A percentile compares a stretch with the other conserved stretches of the same genome.
phyloP scores from a whole-genome alignment of 2,797 vertebrate genomes.

The Epinephelus malabaricus region DNA sequence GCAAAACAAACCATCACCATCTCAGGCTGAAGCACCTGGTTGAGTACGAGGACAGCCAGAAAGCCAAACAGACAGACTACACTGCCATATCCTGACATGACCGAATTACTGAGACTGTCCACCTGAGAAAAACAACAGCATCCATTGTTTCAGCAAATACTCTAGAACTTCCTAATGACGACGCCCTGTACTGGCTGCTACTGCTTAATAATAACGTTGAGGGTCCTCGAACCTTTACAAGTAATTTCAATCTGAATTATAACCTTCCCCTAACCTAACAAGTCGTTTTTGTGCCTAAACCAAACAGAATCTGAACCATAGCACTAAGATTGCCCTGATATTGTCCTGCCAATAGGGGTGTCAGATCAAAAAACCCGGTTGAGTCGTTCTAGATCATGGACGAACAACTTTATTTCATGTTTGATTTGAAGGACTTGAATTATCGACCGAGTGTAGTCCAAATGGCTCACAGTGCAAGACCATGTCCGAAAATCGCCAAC shows the following conservation, averaged over 20 bases:
- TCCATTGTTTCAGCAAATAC: background rate
- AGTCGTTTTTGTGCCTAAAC: background rate
- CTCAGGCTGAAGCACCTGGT: constrained; percentile 8
- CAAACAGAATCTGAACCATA: background rate
- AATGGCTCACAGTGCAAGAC: too few species aligned
- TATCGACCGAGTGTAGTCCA: too few species aligned
- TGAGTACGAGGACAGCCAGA: background rate
- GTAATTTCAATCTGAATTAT: background rate
- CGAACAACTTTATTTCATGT: too few species aligned
- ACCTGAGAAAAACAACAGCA: background rate
- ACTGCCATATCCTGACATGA: background rate
- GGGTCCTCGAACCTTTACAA: too few species aligned
- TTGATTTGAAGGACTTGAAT: too few species aligned
- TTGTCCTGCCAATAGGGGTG: background rate
- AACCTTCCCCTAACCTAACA: background rate
- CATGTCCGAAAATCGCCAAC: too few species aligned
- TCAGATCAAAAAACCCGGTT: background rate
- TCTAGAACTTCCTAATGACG: background rate
- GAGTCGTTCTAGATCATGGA: background rate
- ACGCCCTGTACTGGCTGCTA: background rate
- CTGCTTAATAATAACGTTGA: background rate
- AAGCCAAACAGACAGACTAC: constrained; percentile 3
- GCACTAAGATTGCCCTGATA: background rate
- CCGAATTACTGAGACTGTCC: background rate
- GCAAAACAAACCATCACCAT: background rate